phyloP scores from a whole-genome alignment of 1,140 invertebrate species.

The Pogonomyrmex barbatus region DNA sequence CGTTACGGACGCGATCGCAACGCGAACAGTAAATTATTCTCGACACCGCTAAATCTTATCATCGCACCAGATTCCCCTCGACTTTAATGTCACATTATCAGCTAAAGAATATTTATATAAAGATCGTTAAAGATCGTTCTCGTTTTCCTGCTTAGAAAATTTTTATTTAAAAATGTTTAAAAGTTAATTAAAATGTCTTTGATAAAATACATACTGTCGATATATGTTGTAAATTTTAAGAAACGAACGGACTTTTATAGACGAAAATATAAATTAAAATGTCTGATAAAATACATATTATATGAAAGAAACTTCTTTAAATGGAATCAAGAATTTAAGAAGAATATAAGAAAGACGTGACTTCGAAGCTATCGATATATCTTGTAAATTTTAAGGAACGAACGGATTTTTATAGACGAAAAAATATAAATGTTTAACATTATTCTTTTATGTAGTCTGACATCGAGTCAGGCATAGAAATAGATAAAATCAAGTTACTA shows the following conservation, averaged over 20 bases:
- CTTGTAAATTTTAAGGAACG: background rate
- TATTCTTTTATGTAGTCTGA: background rate
- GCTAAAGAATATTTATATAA: background rate
- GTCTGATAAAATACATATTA: background rate
- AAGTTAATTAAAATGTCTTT: background rate
- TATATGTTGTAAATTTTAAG: too few species aligned
- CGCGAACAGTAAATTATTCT: constrained; percentile 47
- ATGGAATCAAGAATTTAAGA: background rate
- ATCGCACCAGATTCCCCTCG: background rate
- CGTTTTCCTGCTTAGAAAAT: background rate
- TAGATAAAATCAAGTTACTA: background rate
- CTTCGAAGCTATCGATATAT: background rate
- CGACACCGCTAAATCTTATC: constrained; percentile 33
- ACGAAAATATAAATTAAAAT: background rate
- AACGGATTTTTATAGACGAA: background rate
- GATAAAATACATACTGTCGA: background rate
- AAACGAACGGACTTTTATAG: too few species aligned
- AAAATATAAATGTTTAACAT: background rate
- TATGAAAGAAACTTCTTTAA: background rate
- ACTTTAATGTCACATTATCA: constrained; percentile 28
- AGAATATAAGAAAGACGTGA: background rate
- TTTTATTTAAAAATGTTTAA: background rate
- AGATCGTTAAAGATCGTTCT: background rate
- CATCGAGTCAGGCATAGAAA: background rate
- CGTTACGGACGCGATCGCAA: constrained; percentile 27